Percentiles rank a stretch among this genome's conserved stretches.
phyloP scores from a whole-genome alignment of 2,888 invertebrate species.

The Andricus quercusramuli region DNA sequence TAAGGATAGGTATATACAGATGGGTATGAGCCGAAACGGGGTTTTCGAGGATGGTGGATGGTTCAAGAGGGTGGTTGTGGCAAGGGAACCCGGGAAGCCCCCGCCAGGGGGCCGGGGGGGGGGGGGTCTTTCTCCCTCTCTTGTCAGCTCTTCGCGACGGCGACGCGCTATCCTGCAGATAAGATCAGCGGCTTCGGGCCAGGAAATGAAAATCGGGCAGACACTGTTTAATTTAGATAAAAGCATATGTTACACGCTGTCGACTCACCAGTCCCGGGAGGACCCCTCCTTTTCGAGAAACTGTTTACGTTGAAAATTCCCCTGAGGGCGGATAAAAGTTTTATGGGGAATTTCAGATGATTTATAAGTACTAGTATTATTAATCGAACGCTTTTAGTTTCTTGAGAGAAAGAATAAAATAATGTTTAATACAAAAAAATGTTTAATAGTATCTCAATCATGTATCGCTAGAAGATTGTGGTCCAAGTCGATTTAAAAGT shows the following conservation, averaged over 20 bases:
- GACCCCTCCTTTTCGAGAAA: slow-evolving; percentile 28
- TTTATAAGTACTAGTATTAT: neutral
- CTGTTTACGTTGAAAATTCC: neutral
- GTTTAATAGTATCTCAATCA: too few species aligned
- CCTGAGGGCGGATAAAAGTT: neutral
- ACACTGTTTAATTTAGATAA: slow-evolving; percentile 82
- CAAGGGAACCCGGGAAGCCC: slow-evolving; percentile 46
- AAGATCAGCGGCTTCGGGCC: slow-evolving; percentile 78
- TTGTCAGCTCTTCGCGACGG: slow-evolving; percentile 70
- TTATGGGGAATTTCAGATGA: neutral
- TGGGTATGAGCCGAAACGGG: slow-evolving; percentile 41
- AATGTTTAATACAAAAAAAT: too few species aligned
- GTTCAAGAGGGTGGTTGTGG: slow-evolving; percentile 45
- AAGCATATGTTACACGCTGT: slow-evolving; percentile 79
- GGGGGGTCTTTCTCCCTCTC: slow-evolving; percentile 68
- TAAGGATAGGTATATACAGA: slow-evolving; percentile 51
- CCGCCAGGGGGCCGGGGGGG: slow-evolving; percentile 50
- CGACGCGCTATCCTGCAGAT: slow-evolving; percentile 77
- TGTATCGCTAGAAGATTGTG: too few species aligned
- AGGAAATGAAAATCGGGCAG: slow-evolving; percentile 81
- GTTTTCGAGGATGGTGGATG: slow-evolving; percentile 39
- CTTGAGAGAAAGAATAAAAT: too few species aligned
- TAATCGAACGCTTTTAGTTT: too few species aligned
- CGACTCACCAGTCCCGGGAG: slow-evolving; percentile 56
- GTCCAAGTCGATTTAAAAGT: too few species aligned